Evolutionary conservation across 2,113 vertebrate genomes (phyloP).

Genomic region (Lophius piscatorius): DNA sequence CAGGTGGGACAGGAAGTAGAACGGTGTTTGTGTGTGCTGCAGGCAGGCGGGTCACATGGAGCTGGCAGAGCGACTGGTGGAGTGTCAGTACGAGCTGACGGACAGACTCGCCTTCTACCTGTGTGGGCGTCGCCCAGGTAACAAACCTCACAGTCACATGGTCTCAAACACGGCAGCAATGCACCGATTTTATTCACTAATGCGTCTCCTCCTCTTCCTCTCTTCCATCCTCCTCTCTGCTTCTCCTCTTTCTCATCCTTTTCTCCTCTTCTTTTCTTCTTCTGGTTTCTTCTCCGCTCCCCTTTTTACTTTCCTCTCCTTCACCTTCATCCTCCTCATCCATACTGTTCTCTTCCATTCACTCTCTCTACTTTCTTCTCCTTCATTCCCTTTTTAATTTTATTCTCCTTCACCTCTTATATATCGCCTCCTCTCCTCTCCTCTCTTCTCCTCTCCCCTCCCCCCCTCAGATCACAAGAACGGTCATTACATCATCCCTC

Average conservation of each 20-base stretch:
- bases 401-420: no score
- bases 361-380: background rate
- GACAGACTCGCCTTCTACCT: conserved; percentile 97
- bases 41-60: conserved; percentile 97
- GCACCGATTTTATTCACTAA: no score
- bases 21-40: conserved; percentile 45
- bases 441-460: background rate
- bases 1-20: no score
- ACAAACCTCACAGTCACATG: conserved; percentile 50
- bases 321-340: no score
- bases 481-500: conserved; percentile 98
- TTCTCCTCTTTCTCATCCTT: no score
- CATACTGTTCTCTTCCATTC: background rate
- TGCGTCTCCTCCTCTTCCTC: no score
- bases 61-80: conserved; percentile 93
- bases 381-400: no score
- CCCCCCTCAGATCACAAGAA: conserved; percentile 98
- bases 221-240: no score
- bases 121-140: conserved; percentile 95
- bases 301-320: no score
- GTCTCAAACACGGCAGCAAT: no score
- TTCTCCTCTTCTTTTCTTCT: no score
- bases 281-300: no score
- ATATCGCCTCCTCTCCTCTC: background rate
- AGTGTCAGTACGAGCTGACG: conserved; percentile 98